A percentile compares a stretch with the other conserved stretches of the same genome.
Evolutionary conservation across 2,113 vertebrate genomes (phyloP).

Genomic region (Clinocottus analis): DNA sequence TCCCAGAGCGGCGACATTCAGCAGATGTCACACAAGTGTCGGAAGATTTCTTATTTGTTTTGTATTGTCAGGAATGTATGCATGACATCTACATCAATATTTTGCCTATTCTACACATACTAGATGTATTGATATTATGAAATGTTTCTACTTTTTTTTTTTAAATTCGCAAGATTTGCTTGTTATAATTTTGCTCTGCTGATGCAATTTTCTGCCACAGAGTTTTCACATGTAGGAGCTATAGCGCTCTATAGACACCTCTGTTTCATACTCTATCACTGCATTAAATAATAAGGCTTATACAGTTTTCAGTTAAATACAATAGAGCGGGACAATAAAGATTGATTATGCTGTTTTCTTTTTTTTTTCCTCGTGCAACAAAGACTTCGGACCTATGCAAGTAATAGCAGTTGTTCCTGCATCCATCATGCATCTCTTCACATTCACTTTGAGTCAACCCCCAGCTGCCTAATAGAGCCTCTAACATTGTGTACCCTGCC

Average conservation of each 20-base stretch:
- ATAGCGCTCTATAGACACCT: neutral
- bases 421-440: slow-evolving; percentile 18
- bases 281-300: neutral
- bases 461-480: slow-evolving; percentile 54
- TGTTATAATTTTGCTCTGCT: neutral
- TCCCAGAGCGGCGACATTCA: slow-evolving; percentile 53
- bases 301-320: neutral
- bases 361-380: neutral
- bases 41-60: neutral
- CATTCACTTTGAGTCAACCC: slow-evolving; percentile 14
- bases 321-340: neutral
- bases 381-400: neutral
- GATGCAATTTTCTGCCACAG: neutral
- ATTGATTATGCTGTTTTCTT: neutral
- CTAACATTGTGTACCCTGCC: slow-evolving; percentile 70
- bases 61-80: slow-evolving; percentile 19
- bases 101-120: neutral
- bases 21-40: slow-evolving; percentile 51
- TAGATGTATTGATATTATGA: neutral
- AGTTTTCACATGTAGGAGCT: neutral
- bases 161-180: neutral
- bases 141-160: neutral
- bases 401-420: neutral
- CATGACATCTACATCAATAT: neutral
- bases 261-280: neutral